These are phyloP conservation scores for Parnassius orleans DNA, from an alignment of 2,888 invertebrate genomes.

Conservation along the genomic window DNA sequence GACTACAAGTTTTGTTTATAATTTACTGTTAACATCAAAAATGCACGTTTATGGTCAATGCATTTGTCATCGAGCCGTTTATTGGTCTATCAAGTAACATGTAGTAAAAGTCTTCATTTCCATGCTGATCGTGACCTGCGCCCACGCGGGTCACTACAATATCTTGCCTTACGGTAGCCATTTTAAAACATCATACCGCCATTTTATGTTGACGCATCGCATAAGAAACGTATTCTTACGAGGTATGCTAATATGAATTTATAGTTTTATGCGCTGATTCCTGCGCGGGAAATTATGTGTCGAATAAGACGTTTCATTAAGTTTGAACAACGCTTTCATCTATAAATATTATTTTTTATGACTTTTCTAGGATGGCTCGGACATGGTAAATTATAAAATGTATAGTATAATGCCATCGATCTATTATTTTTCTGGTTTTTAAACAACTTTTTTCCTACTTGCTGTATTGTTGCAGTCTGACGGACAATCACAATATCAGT, in stretches of 20 bases:
- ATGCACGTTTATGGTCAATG: background rate
- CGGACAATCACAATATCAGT: no score
- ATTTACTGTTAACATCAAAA: constrained; percentile 5
- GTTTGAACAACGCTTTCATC: constrained; percentile 18
- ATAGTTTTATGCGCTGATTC: constrained; percentile 31
- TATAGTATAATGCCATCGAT: no score
- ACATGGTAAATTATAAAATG: no score
- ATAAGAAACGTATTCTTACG: constrained; percentile 34
- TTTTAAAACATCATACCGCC: constrained; percentile 41
- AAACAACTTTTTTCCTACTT: no score
- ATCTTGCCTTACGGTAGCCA: constrained; percentile 46
- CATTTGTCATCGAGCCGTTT: constrained; percentile 3
- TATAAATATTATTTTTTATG: constrained; percentile 16
- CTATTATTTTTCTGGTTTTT: no score
- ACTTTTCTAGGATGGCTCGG: background rate
- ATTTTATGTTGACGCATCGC: constrained; percentile 50
- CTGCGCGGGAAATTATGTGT: constrained; percentile 29
- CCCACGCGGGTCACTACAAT: constrained; percentile 42
- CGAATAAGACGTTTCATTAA: constrained; percentile 26
- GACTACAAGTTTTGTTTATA: constrained; percentile 1
- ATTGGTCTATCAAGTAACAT: constrained; percentile 13
- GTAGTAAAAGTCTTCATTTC: constrained; percentile 19
- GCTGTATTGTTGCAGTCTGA: no score
- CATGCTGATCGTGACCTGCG: constrained; percentile 41
- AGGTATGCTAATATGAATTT: constrained; percentile 35